Evolutionary conservation across 2,797 vertebrate genomes (phyloP).

Genomic region (Pseudochirops corinnae): DNA sequence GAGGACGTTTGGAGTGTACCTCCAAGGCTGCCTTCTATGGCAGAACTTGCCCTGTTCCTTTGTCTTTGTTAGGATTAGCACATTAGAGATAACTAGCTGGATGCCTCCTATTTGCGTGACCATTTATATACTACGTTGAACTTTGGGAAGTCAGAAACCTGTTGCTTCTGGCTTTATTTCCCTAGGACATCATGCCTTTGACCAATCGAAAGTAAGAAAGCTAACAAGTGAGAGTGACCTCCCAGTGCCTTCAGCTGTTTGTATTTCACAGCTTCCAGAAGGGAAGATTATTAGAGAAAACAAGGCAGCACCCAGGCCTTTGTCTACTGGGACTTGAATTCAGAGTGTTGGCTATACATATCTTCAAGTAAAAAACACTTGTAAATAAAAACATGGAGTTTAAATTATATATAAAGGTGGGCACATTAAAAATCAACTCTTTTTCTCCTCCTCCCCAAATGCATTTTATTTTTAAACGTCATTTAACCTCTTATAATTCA

Average conservation of each 20-base stretch:
- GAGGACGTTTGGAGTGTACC: background rate
- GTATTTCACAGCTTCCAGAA: conserved; percentile 83
- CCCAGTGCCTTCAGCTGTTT: conserved; percentile 78
- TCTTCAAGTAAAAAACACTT: conserved; percentile 61
- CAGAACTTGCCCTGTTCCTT: conserved; percentile 59
- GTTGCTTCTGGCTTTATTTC: conserved; percentile 78
- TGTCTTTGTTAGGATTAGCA: conserved; percentile 75
- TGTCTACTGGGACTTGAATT: conserved; percentile 76
- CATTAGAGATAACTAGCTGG: conserved; percentile 86
- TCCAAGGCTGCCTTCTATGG: conserved; percentile 69
- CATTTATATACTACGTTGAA: conserved; percentile 69
- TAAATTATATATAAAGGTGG: background rate
- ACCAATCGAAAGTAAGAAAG: conserved; percentile 75
- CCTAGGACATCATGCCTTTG: conserved; percentile 77
- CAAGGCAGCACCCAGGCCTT: conserved; percentile 65
- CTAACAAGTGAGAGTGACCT: conserved; percentile 83
- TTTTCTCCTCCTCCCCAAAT: background rate
- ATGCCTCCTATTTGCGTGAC: conserved; percentile 85
- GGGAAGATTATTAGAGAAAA: conserved; percentile 77
- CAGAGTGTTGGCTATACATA: conserved; percentile 52
- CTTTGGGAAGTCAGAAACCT: conserved; percentile 84
- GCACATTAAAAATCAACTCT: background rate
- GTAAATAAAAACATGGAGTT: conserved; percentile 31
- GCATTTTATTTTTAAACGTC: conserved; percentile 34
- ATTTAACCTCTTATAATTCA: conserved; percentile 5